A percentile compares a stretch with the other conserved stretches of the same genome.
These are phyloP conservation scores for Heteropelma amictum DNA, from an alignment of 2,888 invertebrate species.

Conservation along the genomic window DNA sequence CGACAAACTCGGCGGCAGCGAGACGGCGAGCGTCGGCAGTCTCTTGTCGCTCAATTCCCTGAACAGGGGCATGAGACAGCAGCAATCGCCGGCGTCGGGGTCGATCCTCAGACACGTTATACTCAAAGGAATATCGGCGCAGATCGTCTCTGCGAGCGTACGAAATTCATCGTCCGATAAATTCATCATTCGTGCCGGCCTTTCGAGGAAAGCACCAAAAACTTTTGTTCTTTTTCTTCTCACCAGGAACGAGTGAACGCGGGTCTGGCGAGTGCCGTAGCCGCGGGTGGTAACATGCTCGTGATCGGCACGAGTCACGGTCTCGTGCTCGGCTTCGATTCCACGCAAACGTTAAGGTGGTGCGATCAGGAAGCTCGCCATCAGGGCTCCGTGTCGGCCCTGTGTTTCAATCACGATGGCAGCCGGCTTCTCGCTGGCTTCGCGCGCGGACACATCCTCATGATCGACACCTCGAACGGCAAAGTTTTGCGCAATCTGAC, in stretches of 20 bases:
- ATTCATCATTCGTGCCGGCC: not conserved
- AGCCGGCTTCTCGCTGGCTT: constrained; percentile 90
- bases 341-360: constrained; percentile 93
- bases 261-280: constrained; percentile 91
- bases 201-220: not conserved
- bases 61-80: constrained; percentile 69
- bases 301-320: constrained; percentile 98
- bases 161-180: too few species aligned
- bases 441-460: constrained; percentile 90
- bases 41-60: constrained; percentile 78
- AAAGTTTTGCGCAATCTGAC: constrained; percentile 86
- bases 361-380: constrained; percentile 87
- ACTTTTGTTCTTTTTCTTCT: not conserved
- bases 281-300: constrained; percentile 87
- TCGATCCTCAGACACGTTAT: constrained; percentile 88
- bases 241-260: constrained; percentile 91
- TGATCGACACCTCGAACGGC: constrained; percentile 92
- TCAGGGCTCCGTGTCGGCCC: constrained; percentile 88
- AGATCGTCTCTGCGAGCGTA: constrained; percentile 91
- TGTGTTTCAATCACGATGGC: constrained; percentile 93
- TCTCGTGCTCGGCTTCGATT: constrained; percentile 91
- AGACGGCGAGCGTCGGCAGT: constrained; percentile 80
- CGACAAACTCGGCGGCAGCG: constrained; percentile 76
- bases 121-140: constrained; percentile 93
- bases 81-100: constrained; percentile 78